Evolutionary conservation across 2,888 invertebrate genomes (phyloP).

Genomic region (Brenthis hecate): DNA sequence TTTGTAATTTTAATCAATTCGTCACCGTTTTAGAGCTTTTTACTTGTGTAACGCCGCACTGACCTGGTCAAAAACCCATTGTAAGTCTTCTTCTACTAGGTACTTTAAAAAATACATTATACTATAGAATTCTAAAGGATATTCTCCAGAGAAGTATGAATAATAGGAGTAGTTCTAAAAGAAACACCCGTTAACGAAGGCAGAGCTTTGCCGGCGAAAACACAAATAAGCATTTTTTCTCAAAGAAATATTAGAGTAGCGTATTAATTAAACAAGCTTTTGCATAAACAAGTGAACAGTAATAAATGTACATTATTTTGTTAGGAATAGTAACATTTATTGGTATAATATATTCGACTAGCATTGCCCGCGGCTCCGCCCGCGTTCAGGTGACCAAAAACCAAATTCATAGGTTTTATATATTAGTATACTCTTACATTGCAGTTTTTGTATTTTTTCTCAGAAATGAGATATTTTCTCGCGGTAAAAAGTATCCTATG

Average conservation of each 20-base stretch:
- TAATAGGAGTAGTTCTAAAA: conserved; percentile 7
- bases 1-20: too few species aligned
- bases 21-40: too few species aligned
- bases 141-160: conserved; percentile 10
- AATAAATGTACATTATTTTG: conserved; percentile 2
- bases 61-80: neutral
- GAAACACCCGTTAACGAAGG: conserved; percentile 19
- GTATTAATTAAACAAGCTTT: conserved; percentile 16
- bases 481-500: too few species aligned
- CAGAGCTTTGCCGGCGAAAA: conserved; percentile 10
- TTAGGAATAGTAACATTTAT: neutral
- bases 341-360: too few species aligned
- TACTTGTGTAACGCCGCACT: too few species aligned
- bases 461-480: too few species aligned
- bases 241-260: conserved; percentile 16
- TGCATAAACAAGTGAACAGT: neutral
- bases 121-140: conserved; percentile 12
- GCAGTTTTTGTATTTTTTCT: too few species aligned
- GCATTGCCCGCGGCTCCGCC: too few species aligned
- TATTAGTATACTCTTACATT: too few species aligned
- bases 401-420: too few species aligned
- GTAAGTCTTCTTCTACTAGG: conserved; percentile 1
- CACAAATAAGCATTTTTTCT: conserved; percentile 17
- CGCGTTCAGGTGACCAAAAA: too few species aligned
- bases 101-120: neutral